These are phyloP conservation scores for Drosophila quadrilineata DNA, from an alignment of 1,140 invertebrate species.

Conservation along the genomic window DNA sequence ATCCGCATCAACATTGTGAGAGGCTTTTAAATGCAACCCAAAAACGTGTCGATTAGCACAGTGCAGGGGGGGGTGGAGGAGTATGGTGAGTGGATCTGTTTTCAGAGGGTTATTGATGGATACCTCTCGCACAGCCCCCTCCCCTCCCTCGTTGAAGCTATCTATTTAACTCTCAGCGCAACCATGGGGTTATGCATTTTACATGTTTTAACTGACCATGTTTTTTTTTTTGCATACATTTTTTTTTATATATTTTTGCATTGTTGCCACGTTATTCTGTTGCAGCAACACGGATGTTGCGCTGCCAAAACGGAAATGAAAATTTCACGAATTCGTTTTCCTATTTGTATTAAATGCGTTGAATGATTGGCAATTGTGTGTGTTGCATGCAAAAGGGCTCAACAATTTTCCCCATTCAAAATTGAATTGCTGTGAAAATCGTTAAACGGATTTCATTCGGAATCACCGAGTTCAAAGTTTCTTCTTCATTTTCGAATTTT, in stretches of 20 bases:
- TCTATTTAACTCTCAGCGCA: too few species aligned
- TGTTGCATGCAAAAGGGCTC: too few species aligned
- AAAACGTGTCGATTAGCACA: constrained; percentile 14
- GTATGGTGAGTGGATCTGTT: too few species aligned
- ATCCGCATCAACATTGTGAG: background rate
- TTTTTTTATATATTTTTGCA: constrained; percentile 1
- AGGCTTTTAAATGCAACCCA: constrained; percentile 30
- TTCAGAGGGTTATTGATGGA: constrained; percentile 1
- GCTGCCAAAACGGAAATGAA: constrained; percentile 29
- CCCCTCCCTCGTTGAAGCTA: background rate
- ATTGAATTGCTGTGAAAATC: constrained; percentile 14
- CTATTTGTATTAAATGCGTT: background rate
- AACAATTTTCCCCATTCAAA: background rate
- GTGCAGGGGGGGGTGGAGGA: background rate
- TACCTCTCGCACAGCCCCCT: background rate
- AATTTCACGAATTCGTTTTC: constrained; percentile 12
- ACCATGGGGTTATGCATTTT: constrained; percentile 13
- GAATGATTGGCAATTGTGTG: constrained; percentile 21
- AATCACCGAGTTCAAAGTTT: too few species aligned
- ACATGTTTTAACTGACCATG: background rate
- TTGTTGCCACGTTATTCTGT: too few species aligned
- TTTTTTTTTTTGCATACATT: background rate
- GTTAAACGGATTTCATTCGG: too few species aligned
- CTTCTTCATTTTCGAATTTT: too few species aligned
- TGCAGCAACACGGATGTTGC: constrained; percentile 2